Evolutionary conservation across 2,888 invertebrate species (phyloP), one percentile per base, ranked within the genome.

Genomic region (Chaetoderma sp.): DNA sequence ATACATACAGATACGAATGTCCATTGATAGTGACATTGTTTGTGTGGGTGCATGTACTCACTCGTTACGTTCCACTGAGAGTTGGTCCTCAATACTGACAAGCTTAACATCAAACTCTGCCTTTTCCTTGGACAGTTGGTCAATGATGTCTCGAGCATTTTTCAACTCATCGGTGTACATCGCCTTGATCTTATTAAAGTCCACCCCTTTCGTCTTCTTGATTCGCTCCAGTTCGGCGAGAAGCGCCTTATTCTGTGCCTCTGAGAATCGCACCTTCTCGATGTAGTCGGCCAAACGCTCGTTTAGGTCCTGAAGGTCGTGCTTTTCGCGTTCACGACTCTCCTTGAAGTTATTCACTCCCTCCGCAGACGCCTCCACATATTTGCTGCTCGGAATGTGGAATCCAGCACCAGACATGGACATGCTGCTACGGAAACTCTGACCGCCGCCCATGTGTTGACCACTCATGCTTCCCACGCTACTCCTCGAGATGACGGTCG

Each of bases 271-370:
- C 5, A 78, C 79, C 75, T 87, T 87, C 81, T 89, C 88, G 72
- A 88, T 88, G 80, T 88, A 88, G 73, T 75, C 79, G 62, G 88
- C 88, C 60, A 89, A 84, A 36, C 88, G 81, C 73, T 88, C 87
- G 80, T 89, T 89, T 68, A 89, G 75, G 59, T 87, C 87, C 70
- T 83, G 84, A 83, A 89, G 83, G 70, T 88, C 88, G 68, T 84
- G 85, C 83, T 88, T 88, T 74, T 89, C 89, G 66, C 81, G 83
- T 57, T 86, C 87, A 39, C 88, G 81, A 50, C 78, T 78, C 42
- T 85, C 84, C 65, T 85, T 83, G 57, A 88, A 82, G 49, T 82
- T 81, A 55, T 83, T 83, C n/a, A 88, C 87, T 33, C 83, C 83
- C 21, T 78, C 71, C 56, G 72, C 73, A 61, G 80, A 78, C 42